These are phyloP conservation scores for Isoperla grammatica DNA, from an alignment of 2,888 invertebrate genomes.

Conservation along the genomic window DNA sequence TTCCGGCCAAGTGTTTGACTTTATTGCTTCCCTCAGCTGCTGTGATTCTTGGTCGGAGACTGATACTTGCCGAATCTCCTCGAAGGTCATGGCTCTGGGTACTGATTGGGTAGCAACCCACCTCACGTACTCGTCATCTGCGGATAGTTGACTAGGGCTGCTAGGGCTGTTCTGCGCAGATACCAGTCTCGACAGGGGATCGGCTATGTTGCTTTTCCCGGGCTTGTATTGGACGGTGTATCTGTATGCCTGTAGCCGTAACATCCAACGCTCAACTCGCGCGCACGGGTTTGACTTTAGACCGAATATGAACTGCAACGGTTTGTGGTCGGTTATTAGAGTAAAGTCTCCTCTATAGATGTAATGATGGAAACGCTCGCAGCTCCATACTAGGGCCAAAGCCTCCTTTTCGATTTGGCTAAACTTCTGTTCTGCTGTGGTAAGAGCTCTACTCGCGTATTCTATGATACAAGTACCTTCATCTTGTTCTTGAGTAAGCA, in stretches of 20 bases:
- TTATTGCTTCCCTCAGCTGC: neutral
- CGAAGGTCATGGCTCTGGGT: neutral
- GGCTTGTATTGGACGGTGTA: slow-evolving; percentile 35
- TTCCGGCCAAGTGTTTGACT: slow-evolving; percentile 17
- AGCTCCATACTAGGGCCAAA: neutral
- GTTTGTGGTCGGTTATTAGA: slow-evolving; percentile 3
- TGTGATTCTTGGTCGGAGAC: no score
- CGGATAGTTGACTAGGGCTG: no score
- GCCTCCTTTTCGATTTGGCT: neutral
- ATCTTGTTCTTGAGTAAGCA: neutral
- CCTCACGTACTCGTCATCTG: neutral
- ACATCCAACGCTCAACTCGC: no score
- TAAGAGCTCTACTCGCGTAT: slow-evolving; percentile 4
- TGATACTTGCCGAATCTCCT: neutral
- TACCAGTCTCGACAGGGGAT: slow-evolving; percentile 34
- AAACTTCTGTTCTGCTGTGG: neutral
- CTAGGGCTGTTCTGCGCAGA: neutral
- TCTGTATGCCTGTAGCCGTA: slow-evolving; percentile 35
- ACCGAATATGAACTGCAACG: slow-evolving; percentile 12
- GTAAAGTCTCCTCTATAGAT: neutral
- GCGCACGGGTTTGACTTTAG: no score
- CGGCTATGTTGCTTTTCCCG: slow-evolving; percentile 36
- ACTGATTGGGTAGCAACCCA: slow-evolving; percentile 1
- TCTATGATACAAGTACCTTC: neutral
- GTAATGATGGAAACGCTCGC: neutral